phyloP scores from a whole-genome alignment of 1,140 invertebrate species.

The Pseudomyrmex flavicornis region DNA sequence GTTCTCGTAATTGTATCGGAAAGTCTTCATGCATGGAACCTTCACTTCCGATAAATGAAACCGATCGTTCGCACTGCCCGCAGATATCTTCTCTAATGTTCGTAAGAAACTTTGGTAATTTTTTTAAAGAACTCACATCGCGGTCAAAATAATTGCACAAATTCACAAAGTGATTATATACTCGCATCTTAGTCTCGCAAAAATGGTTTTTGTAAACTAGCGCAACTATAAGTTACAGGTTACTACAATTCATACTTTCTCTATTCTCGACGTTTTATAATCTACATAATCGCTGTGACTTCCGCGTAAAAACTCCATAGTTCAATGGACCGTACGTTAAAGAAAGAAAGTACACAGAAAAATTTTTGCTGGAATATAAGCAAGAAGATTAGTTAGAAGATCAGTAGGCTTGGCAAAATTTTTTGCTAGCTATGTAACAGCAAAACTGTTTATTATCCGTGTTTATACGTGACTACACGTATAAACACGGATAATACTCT shows the following conservation, averaged over 20 bases:
- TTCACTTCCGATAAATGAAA: conserved; percentile 56
- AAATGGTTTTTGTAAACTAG: neutral
- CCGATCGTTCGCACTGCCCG: neutral
- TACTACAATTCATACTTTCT: conserved; percentile 8
- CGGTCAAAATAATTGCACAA: neutral
- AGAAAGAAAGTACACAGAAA: neutral
- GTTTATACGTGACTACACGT: too few species aligned
- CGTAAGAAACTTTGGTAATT: neutral
- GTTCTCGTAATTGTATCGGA: neutral
- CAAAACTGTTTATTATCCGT: too few species aligned
- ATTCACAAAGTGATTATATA: neutral
- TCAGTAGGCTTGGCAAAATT: too few species aligned
- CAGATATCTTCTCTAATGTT: conserved; percentile 4
- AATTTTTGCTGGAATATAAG: too few species aligned
- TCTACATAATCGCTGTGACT: conserved; percentile 21
- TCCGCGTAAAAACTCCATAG: neutral
- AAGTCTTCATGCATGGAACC: neutral
- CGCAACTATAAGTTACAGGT: conserved; percentile 11
- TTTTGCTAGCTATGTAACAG: too few species aligned
- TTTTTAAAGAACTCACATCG: neutral
- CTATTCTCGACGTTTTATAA: conserved; percentile 27
- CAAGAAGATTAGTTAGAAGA: too few species aligned
- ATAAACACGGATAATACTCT: conserved; percentile 3
- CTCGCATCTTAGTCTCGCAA: conserved; percentile 1
- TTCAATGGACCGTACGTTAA: neutral